Evolutionary conservation across 2,888 invertebrate genomes (phyloP).

Genomic region (Mythimna pallens): DNA sequence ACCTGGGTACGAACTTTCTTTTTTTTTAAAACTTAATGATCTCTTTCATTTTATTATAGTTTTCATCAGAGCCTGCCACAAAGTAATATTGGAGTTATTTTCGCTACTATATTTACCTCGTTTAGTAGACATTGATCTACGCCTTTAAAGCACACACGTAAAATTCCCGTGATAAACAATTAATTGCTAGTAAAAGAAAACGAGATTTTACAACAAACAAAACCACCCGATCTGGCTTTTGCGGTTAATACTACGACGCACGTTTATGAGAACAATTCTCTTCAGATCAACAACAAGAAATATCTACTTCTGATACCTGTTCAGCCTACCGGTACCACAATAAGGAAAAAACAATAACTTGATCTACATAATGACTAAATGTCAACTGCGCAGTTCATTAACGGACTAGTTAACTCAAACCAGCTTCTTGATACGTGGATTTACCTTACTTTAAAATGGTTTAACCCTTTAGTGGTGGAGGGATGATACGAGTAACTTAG

Average conservation of each 20-base stretch:
- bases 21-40: background rate
- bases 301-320: background rate
- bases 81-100: too few relatives aligned
- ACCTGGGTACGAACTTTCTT: background rate
- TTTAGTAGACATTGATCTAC: background rate
- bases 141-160: background rate
- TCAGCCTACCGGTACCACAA: background rate
- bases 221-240: background rate
- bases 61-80: background rate
- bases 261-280: constrained; percentile 3
- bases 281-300: background rate
- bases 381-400: background rate
- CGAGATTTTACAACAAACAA: background rate
- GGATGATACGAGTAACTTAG: background rate
- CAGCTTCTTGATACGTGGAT: constrained; percentile 5
- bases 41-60: background rate
- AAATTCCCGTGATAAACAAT: too few relatives aligned
- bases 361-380: constrained; percentile 3
- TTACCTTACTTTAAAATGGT: constrained; percentile 13
- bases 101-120: too few relatives aligned
- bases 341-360: constrained; percentile 4
- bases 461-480: constrained; percentile 7
- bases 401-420: background rate
- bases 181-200: background rate
- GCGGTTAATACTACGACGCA: background rate